Evolutionary conservation across 2,797 vertebrate genomes (phyloP).

Genomic region (Dermochelys coriacea): DNA sequence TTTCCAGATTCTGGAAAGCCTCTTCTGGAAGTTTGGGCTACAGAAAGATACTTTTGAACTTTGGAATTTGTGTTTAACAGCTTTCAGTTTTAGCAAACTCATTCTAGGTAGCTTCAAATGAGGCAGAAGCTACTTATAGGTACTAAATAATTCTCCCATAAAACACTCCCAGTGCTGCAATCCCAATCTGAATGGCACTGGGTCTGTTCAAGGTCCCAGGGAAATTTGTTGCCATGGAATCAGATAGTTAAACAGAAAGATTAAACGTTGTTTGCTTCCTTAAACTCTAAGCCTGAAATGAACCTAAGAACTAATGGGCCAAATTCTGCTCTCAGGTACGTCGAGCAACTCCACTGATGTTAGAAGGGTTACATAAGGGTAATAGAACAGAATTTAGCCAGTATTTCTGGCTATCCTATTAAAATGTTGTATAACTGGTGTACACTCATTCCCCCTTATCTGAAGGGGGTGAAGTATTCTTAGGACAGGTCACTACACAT

Average conservation of each 20-base stretch:
- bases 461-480: accelerated
- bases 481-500: background rate
- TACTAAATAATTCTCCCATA: background rate
- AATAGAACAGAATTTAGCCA: background rate
- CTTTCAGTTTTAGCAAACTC: background rate
- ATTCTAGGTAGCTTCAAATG: background rate
- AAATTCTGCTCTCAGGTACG: background rate
- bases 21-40: background rate
- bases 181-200: background rate
- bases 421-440: background rate
- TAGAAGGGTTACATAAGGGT: accelerated
- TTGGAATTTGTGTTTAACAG: background rate
- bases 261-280: background rate
- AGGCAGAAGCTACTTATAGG: background rate
- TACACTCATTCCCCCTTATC: background rate
- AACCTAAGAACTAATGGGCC: accelerated
- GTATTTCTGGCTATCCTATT: background rate
- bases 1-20: background rate
- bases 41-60: background rate
- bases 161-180: background rate
- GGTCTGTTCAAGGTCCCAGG: background rate
- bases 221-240: background rate
- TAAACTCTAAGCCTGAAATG: background rate
- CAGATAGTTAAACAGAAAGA: background rate
- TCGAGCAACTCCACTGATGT: accelerated